Evolutionary conservation across 2,113 vertebrate species (phyloP), one percentile per base, ranked within the genome.

Genomic region (Lophura nycthemera): DNA sequence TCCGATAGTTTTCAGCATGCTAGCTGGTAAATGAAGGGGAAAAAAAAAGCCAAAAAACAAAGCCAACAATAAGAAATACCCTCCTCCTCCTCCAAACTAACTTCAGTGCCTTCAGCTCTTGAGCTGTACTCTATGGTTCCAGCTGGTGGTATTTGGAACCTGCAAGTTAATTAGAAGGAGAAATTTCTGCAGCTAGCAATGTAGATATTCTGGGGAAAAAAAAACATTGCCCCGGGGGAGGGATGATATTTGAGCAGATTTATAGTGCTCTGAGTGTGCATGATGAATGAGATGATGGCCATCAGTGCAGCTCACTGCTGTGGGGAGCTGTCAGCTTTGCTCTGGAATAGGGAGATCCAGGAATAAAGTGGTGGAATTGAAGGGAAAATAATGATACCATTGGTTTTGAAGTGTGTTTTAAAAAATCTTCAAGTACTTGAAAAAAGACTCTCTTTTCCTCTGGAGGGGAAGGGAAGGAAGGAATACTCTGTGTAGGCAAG

Each of bases 211-310:
- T 95, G 57, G 54, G 48, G 48, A 52, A 25, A 85, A 64, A 29
- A 29, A 94, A 94, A 30, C 89, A 87, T 71, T 95, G 92, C 96
- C 94, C 90, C 56, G 0, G 93, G 93, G 92, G 91, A 95, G 91
- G 88, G 71, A 95, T 97, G 94, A 92, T 96, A 97, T 97, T 97
- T 97, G 94, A 89, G 91, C 91, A 93, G 91, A 96, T 93, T 92
- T 95, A 81, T 95, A 61, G 89, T 86, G 83, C 84, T 92, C 91
- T 83, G 76, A 89, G 77, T 95, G 89, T 88, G 90, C 93, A 93
- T 96, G n/a, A 89, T 90, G 91, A 93, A 96, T 95, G 95, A 97
- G 95, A 89, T 69, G 79, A 90, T 87, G 86, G 77, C 90, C 59
- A 1, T 90, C 95, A 86, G 6, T 25, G 11, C 83, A 78, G 72